Conservation (phyloP, 2,888 invertebrate species). For the Poecilus cupreus region DNA sequence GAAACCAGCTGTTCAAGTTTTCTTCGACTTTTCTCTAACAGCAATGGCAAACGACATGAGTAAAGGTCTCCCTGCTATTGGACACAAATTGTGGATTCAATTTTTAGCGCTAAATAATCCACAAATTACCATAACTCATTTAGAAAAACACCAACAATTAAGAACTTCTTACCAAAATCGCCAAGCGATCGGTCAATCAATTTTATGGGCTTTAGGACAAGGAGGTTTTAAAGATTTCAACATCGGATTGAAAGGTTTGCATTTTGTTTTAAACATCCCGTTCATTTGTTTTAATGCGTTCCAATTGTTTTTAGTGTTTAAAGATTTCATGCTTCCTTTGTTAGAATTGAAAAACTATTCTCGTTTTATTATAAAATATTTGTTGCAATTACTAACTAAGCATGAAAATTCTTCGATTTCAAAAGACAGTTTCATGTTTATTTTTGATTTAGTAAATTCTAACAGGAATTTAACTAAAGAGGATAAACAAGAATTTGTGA, state of each 20-base stretch:
- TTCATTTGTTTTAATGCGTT: too few relatives aligned
- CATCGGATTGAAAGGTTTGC: constrained; percentile 77
- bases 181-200: constrained; percentile 81
- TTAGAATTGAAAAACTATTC: constrained; percentile 83
- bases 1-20: constrained; percentile 78
- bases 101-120: constrained; percentile 81
- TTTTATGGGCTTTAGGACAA: constrained; percentile 87
- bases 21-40: constrained; percentile 82
- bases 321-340: constrained; percentile 83
- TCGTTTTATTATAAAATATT: constrained; percentile 79
- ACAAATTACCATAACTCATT: constrained; percentile 77
- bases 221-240: constrained; percentile 79
- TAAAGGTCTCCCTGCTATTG: constrained; percentile 79
- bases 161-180: constrained; percentile 86
- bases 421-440: constrained; percentile 76
- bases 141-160: constrained; percentile 79
- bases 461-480: constrained; percentile 76
- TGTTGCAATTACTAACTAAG: constrained; percentile 73
- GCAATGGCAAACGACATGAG: constrained; percentile 84
- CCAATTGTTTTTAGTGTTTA: too few relatives aligned
- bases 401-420: constrained; percentile 64
- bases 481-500: constrained; percentile 75
- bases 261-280: too few relatives aligned
- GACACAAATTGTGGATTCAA: constrained; percentile 84
- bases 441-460: constrained; percentile 77